phyloP scores from a whole-genome alignment of 2,888 invertebrate genomes.

The Ferdinandea cuprea region DNA sequence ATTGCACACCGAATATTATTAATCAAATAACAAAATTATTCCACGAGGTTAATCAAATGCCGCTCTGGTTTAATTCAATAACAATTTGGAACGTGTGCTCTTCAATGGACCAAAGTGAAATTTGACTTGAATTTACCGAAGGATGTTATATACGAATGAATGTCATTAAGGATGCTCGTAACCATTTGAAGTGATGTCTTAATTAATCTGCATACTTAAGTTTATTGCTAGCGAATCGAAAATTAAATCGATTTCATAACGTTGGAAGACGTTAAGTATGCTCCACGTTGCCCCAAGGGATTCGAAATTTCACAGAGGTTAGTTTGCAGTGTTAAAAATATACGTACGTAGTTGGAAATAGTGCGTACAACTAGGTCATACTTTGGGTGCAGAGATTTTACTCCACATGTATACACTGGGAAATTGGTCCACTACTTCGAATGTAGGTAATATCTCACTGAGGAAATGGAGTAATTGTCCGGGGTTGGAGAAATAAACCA shows the following conservation, averaged over 20 bases:
- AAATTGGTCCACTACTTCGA: no score
- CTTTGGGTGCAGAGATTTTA: no score
- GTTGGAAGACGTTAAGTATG: neutral
- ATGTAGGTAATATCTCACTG: no score
- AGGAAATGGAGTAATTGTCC: no score
- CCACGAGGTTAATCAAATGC: slow-evolving; percentile 7
- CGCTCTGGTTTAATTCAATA: neutral
- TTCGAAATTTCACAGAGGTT: neutral
- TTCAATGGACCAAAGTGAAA: neutral
- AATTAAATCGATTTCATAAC: neutral
- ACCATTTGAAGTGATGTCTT: slow-evolving; percentile 19
- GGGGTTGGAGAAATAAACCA: no score
- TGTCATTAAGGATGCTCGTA: slow-evolving; percentile 41
- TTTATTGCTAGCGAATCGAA: neutral
- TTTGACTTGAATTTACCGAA: slow-evolving; percentile 12
- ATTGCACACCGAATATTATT: slow-evolving; percentile 1
- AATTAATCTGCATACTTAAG: slow-evolving; percentile 35
- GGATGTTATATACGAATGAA: slow-evolving; percentile 22
- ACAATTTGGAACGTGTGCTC: neutral
- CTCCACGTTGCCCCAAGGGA: neutral
- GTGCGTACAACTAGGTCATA: no score
- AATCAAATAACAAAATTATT: neutral
- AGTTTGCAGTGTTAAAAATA: no score
- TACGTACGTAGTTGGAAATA: no score
- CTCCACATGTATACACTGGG: no score